Percentiles rank a stretch among this genome's conserved stretches.
phyloP scores from a whole-genome alignment of 2,797 vertebrate species.

The Antrozous pallidus region DNA sequence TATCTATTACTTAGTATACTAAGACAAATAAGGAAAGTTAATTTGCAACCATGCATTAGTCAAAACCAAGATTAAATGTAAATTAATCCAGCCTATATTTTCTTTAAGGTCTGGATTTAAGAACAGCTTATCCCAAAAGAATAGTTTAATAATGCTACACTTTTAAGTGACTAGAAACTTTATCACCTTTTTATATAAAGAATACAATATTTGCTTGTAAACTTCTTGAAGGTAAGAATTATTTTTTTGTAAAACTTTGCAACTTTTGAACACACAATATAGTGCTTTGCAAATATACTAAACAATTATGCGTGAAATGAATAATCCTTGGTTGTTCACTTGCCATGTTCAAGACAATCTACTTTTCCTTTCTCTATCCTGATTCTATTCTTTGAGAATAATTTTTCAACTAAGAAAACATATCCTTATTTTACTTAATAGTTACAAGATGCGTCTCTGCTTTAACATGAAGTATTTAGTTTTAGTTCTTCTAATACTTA shows the following conservation, averaged over 20 bases:
- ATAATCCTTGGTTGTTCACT: constrained; percentile 23
- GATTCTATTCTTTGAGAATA: background rate
- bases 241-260: background rate
- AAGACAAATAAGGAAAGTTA: background rate
- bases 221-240: background rate
- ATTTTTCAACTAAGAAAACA: constrained; percentile 15
- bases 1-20: background rate
- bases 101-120: constrained; percentile 13
- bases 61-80: constrained; percentile 27
- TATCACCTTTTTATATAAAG: background rate
- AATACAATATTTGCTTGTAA: background rate
- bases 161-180: constrained; percentile 25
- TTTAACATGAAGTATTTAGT: constrained; percentile 21
- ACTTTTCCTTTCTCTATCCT: background rate
- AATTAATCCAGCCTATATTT: background rate
- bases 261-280: constrained; percentile 12
- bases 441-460: background rate
- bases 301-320: constrained; percentile 5
- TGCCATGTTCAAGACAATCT: background rate
- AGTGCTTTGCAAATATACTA: background rate
- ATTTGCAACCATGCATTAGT: background rate
- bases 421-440: background rate
- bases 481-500: constrained; percentile 3
- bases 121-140: background rate
- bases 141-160: background rate